These are phyloP conservation scores for Eucera pruinosa DNA, from an alignment of 2,888 invertebrate genomes.

Conservation along the genomic window DNA sequence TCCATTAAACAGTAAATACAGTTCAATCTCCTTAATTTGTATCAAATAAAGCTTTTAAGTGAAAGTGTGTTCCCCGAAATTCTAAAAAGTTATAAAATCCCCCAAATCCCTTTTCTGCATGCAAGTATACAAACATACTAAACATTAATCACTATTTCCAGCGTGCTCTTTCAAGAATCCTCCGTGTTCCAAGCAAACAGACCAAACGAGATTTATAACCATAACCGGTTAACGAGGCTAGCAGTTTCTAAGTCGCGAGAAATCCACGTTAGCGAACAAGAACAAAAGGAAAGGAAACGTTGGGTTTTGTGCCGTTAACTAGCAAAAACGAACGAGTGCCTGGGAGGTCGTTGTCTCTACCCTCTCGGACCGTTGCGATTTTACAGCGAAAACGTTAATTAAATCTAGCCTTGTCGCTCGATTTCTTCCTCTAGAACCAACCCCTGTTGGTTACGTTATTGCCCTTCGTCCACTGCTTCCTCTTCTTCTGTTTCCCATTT, in stretches of 20 bases:
- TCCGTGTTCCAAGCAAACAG: background rate
- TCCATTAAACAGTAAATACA: too few relatives aligned
- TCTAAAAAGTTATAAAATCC: too few relatives aligned
- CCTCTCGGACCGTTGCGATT: background rate
- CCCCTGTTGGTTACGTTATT: background rate
- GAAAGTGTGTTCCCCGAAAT: too few relatives aligned
- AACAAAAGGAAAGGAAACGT: background rate
- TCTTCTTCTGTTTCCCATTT: background rate
- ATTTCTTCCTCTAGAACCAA: background rate
- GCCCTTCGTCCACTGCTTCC: background rate
- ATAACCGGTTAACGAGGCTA: constrained; percentile 39
- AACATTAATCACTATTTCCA: background rate
- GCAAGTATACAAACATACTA: background rate
- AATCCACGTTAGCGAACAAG: background rate
- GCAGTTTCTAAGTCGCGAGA: constrained; percentile 15
- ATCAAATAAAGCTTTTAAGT: too few relatives aligned
- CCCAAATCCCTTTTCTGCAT: background rate
- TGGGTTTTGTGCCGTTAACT: constrained; percentile 35
- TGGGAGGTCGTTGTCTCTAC: constrained; percentile 1
- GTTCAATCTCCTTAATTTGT: too few relatives aligned
- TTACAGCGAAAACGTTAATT: constrained; percentile 22
- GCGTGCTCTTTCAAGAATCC: background rate
- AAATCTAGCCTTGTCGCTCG: constrained; percentile 1
- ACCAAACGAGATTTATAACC: constrained; percentile 27
- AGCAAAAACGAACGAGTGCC: constrained; percentile 40